A percentile compares a stretch with the other conserved stretches of the same genome.
phyloP scores from a whole-genome alignment of 2,797 vertebrate species.

The Sciaenops ocellatus region DNA sequence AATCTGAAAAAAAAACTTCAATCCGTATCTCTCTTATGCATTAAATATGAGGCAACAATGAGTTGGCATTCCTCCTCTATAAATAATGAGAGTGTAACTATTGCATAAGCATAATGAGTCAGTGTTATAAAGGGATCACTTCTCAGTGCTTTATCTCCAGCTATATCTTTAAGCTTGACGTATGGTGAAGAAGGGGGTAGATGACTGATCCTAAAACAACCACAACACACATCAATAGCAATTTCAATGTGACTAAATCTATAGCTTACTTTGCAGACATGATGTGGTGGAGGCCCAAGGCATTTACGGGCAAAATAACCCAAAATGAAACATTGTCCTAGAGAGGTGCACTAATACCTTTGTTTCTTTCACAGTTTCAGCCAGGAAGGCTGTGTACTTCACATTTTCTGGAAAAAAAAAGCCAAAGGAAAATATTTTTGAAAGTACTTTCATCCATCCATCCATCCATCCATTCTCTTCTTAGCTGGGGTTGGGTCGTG shows the following conservation, averaged over 20 bases:
- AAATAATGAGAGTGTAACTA: slow-evolving; percentile 18
- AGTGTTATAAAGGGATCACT: slow-evolving; percentile 14
- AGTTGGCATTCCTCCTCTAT: slow-evolving; percentile 5
- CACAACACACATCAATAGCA: slow-evolving; percentile 12
- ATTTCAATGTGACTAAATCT: slow-evolving; percentile 24
- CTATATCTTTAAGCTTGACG: slow-evolving; percentile 17
- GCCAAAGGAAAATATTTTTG: neutral
- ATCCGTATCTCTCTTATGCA: neutral
- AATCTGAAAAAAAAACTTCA: neutral
- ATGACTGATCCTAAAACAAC: slow-evolving; percentile 10
- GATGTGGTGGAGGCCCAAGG: neutral
- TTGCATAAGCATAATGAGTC: slow-evolving; percentile 31
- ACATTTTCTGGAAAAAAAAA: neutral
- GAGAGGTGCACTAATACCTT: neutral
- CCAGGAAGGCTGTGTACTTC: neutral
- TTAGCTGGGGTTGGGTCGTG: too few relatives aligned
- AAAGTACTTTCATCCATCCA: too few relatives aligned
- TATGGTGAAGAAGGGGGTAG: neutral
- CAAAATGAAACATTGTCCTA: neutral
- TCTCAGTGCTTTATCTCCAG: slow-evolving; percentile 5
- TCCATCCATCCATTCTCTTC: too few relatives aligned
- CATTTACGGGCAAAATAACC: slow-evolving; percentile 6
- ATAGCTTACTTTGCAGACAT: slow-evolving; percentile 9
- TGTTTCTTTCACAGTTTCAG: slow-evolving; percentile 1
- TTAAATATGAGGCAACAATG: neutral